These are phyloP conservation scores for Thalpophila matura DNA, from an alignment of 2,888 invertebrate genomes.

Conservation along the genomic window DNA sequence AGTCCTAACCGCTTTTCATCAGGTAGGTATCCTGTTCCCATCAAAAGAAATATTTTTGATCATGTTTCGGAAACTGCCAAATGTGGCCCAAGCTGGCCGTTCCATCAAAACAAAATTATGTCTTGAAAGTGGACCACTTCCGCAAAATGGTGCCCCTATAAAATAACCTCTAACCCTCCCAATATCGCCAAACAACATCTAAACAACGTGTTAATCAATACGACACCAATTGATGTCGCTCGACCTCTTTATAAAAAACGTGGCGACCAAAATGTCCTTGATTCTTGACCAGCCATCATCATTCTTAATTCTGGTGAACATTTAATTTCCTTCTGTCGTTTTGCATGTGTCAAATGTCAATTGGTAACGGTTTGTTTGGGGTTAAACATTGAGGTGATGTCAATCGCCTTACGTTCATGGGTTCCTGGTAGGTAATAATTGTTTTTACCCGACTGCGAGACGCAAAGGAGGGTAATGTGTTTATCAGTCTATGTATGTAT, in stretches of 20 bases:
- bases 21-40: too few species aligned
- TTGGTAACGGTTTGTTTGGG: constrained; percentile 60
- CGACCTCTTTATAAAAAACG: constrained; percentile 54
- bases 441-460: too few species aligned
- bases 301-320: constrained; percentile 69
- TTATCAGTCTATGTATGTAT: too few species aligned
- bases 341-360: constrained; percentile 70
- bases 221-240: constrained; percentile 55
- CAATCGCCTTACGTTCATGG: constrained; percentile 48
- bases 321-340: constrained; percentile 74
- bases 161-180: neutral
- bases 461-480: too few species aligned
- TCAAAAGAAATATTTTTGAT: too few species aligned
- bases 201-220: constrained; percentile 25
- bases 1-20: too few species aligned
- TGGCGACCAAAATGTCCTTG: constrained; percentile 67
- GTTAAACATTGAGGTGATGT: constrained; percentile 63
- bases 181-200: neutral
- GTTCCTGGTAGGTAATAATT: constrained; percentile 51
- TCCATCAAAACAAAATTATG: too few species aligned
- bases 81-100: too few species aligned
- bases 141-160: neutral
- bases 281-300: constrained; percentile 69
- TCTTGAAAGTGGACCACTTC: too few species aligned
- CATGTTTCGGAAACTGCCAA: too few species aligned